A percentile compares a stretch with the other conserved stretches of the same genome.
Evolutionary conservation across 2,888 invertebrate species (phyloP).

Genomic region (Erebia palarica): DNA sequence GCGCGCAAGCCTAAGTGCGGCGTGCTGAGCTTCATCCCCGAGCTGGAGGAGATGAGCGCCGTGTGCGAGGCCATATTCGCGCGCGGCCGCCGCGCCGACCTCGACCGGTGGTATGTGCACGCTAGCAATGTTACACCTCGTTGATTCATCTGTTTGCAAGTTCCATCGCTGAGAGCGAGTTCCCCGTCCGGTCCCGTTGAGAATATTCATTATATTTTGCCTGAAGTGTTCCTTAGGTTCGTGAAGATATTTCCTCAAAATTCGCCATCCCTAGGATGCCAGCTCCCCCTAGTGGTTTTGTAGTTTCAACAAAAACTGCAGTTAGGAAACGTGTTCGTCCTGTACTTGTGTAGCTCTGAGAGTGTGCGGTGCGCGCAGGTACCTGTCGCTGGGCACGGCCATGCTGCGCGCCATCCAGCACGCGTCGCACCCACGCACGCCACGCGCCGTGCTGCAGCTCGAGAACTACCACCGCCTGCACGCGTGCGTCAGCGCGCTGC

Average conservation of each 20-base stretch:
- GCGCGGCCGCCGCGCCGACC: constrained; percentile 93
- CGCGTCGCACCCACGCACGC: constrained; percentile 95
- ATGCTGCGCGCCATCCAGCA: constrained; percentile 92
- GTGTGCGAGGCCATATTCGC: constrained; percentile 95
- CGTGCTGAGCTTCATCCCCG: constrained; percentile 93
- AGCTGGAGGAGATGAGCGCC: constrained; percentile 94
- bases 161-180: too few species aligned
- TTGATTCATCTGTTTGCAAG: neutral
- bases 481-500: constrained; percentile 92
- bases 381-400: constrained; percentile 88
- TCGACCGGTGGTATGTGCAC: constrained; percentile 89
- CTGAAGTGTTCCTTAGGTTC: too few species aligned
- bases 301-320: too few species aligned
- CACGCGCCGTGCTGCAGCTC: constrained; percentile 95
- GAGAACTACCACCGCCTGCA: constrained; percentile 97
- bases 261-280: too few species aligned
- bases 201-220: too few species aligned
- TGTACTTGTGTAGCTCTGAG: neutral
- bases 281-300: too few species aligned
- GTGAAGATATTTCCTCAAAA: too few species aligned
- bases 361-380: constrained; percentile 49
- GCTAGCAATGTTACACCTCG: neutral
- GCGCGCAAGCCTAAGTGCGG: constrained; percentile 90
- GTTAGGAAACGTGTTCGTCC: neutral
- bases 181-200: too few species aligned